phyloP scores from a whole-genome alignment of 1,140 invertebrate species.

The Delia radicum region DNA sequence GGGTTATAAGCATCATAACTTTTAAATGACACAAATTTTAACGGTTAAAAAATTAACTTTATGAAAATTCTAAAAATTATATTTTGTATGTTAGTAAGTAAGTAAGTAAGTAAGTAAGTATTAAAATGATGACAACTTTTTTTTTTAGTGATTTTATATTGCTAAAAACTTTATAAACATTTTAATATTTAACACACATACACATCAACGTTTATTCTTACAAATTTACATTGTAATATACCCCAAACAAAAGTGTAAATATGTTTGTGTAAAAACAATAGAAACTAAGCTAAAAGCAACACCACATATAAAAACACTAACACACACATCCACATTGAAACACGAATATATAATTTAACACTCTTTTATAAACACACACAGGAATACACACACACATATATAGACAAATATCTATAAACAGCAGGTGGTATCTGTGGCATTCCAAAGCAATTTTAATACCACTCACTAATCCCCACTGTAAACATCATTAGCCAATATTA shows the following conservation, averaged over 20 bases:
- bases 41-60: not conserved
- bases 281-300: no score
- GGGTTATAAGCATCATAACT: no score
- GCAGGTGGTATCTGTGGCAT: conserved; percentile 45
- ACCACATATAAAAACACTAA: not conserved
- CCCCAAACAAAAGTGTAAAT: not conserved
- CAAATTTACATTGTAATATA: no score
- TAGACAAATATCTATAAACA: conserved; percentile 21
- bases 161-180: not conserved
- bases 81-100: not conserved
- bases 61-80: not conserved
- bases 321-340: not conserved
- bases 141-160: not conserved
- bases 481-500: conserved; percentile 57
- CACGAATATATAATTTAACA: not conserved
- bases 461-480: conserved; percentile 51
- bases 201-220: not conserved
- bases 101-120: not conserved
- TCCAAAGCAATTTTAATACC: conserved; percentile 53
- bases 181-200: no score
- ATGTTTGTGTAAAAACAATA: not conserved
- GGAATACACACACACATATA: not conserved
- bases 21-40: not conserved
- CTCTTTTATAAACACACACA: not conserved
- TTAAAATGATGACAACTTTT: not conserved